Percentiles rank a stretch among this genome's conserved stretches.
Evolutionary conservation across 2,888 invertebrate genomes (phyloP).

Genomic region (Tillus elongatus): DNA sequence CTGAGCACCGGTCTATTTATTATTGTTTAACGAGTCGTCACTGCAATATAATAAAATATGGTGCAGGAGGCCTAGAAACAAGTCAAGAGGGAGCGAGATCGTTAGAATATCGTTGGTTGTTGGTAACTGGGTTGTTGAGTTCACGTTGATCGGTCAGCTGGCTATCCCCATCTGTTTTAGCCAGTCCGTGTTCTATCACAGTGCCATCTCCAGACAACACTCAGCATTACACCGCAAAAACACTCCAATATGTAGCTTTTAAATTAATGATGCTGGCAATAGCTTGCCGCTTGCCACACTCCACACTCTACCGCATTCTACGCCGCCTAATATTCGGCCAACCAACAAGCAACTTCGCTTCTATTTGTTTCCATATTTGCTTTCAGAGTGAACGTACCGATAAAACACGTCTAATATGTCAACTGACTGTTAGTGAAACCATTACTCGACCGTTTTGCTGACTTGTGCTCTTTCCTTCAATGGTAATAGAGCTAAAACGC

Average conservation of each 20-base stretch:
- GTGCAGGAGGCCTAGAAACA: no score
- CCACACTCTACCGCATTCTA: no score
- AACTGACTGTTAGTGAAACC: constrained; percentile 35
- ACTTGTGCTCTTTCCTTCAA: constrained; percentile 35
- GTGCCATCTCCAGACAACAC: constrained; percentile 45
- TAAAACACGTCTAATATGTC: constrained; percentile 38
- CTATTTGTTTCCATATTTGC: constrained; percentile 41
- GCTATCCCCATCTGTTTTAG: constrained; percentile 38
- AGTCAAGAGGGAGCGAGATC: no score
- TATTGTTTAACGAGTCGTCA: no score
- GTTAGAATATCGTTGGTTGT: no score
- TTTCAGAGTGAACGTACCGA: constrained; percentile 35
- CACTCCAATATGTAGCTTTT: constrained; percentile 43
- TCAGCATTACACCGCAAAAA: constrained; percentile 44
- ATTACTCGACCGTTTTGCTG: constrained; percentile 38
- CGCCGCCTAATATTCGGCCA: constrained; percentile 36
- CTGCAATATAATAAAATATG: no score
- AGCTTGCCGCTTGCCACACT: constrained; percentile 38
- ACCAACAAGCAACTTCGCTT: constrained; percentile 30
- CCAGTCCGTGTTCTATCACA: constrained; percentile 43
- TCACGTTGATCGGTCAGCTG: constrained; percentile 26
- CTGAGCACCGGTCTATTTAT: no score
- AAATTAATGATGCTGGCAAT: constrained; percentile 43
- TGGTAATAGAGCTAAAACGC: no score
- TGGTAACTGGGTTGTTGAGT: background rate